Base-by-base conservation (phyloP, 2,113 vertebrate species). In the Austrofundulus limnaeus region DNA sequence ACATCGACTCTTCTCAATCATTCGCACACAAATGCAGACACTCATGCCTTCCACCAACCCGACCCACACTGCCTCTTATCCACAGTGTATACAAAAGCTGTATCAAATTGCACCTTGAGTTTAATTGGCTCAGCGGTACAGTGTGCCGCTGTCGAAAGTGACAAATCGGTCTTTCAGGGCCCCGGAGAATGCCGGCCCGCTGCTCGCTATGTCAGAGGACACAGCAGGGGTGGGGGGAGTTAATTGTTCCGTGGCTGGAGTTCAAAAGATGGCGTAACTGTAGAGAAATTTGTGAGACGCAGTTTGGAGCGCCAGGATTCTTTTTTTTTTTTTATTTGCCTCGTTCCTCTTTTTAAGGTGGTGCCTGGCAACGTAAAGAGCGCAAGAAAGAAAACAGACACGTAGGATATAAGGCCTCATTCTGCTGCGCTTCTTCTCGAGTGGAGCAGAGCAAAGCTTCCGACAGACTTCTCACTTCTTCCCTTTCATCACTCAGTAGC, bases 51-150 rank as follows among this genome's bases (percentile, higher is more conserved):
- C 70, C 24, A 25, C 13, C 25, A 4, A 6, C 42, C n/a, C 14
- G 5, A 34, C 31, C 42, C 15, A 21, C 72, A 69, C 78, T 77
- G 68, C 49, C 68, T 75, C 81, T 85, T 80, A 84, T 87, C 80
- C 83, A 67, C 77, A 76, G 78, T 90, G 84, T 90, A 81, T 90
- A 91, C 87, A 89, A 86, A 89, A 89, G 88, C 87, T 78, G 82
- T 86, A 92, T 93, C 87, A 56, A 90, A 84, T 92, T 92, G 84
- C 91, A 90, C 81, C 81, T 87, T 85, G 75, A 81, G 70, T 86
- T 90, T 91, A 92, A 92, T 92, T 90, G 88, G 85, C 85, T 76
- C 81, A 50, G 85, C 68, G 62, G 85, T 91, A 90, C 86, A 89
- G 88, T 90, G 88, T 23, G 19, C 66, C 11, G 87, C 88, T 89